Evolutionary conservation across 1,140 invertebrate species (phyloP), one percentile per base, ranked within the genome.

Genomic region (Trichoplusia ni): DNA sequence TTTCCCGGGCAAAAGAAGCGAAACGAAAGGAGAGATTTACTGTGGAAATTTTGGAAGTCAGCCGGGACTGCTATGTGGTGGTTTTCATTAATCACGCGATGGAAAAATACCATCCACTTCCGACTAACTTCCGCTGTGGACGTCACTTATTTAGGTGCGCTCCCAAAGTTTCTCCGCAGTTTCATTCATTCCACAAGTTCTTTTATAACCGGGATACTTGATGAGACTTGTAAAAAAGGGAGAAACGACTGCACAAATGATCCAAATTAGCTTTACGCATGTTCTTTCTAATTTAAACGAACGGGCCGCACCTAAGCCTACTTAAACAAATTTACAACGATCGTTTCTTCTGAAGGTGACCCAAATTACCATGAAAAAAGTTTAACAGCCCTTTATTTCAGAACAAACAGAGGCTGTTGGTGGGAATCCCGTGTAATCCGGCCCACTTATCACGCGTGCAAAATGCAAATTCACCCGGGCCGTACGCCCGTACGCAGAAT

Each of bases 311-410:
- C 61, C 73, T 82, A 82, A 84, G 84, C 83, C 85, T 89, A 83
- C 86, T 87, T 85, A 86, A 86, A 88, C 86, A 87, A 87, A 89
- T 90, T 90, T 85, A 87, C 83, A 84, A 62, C 75, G 73, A 81
- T 80, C 78, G 75, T 84, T 81, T 77, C 84, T 86, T 73, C 67
- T 77, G 77, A 87, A 89, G 82, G 84, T 90, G 86, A 89, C 86
- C 86, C 87, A 89, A 90, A 90, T 90, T 90, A 83, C 83, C 84
- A 86, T 89, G 86, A 89, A 90, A 90, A 90, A 90, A 86, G 81
- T 87, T 90, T 88, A 89, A 89, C 84, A 89, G 79, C 86, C 88
- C 86, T 90, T 90, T 90, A 90, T 90, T 90, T 88, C 81, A 82
- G 84, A 71, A 83, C 84, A 89, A 88, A 90, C 86, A 89, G 82